Conservation (phyloP, 1,140 invertebrate genomes). For the Nixonia krombeini region DNA sequence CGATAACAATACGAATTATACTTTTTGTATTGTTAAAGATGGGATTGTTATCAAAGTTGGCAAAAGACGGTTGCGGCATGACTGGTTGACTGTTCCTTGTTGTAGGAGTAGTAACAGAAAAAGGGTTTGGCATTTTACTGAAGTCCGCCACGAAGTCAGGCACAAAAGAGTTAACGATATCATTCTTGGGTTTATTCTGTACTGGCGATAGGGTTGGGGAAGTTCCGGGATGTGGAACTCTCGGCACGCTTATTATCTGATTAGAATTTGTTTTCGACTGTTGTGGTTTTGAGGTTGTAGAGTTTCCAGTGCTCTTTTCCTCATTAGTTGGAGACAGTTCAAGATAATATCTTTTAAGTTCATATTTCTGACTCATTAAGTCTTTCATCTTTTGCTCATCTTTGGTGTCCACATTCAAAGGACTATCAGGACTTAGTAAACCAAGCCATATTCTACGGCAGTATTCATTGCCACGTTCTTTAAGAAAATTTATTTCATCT, state of each 20-base stretch:
- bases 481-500: constrained; percentile 95
- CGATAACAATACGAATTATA: constrained; percentile 27
- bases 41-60: constrained; percentile 82
- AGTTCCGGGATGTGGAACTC: constrained; percentile 55
- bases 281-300: constrained; percentile 15
- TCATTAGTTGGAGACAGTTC: constrained; percentile 73
- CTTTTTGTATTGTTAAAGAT: constrained; percentile 76
- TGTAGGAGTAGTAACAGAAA: constrained; percentile 48
- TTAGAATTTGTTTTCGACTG: constrained; percentile 19
- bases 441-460: constrained; percentile 93
- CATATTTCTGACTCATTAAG: constrained; percentile 94
- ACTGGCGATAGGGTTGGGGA: constrained; percentile 36
- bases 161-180: constrained; percentile 61
- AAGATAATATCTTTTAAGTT: constrained; percentile 86
- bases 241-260: constrained; percentile 50
- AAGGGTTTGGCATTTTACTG: constrained; percentile 71
- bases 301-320: constrained; percentile 23
- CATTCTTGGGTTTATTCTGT: constrained; percentile 47
- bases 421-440: constrained; percentile 76
- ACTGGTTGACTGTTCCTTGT: constrained; percentile 55
- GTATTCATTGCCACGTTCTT: constrained; percentile 92
- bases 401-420: constrained; percentile 74
- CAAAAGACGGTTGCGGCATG: constrained; percentile 74
- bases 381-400: constrained; percentile 93
- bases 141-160: constrained; percentile 78